Evolutionary conservation across 2,113 vertebrate genomes (phyloP).

Genomic region (Sula dactylatra): DNA sequence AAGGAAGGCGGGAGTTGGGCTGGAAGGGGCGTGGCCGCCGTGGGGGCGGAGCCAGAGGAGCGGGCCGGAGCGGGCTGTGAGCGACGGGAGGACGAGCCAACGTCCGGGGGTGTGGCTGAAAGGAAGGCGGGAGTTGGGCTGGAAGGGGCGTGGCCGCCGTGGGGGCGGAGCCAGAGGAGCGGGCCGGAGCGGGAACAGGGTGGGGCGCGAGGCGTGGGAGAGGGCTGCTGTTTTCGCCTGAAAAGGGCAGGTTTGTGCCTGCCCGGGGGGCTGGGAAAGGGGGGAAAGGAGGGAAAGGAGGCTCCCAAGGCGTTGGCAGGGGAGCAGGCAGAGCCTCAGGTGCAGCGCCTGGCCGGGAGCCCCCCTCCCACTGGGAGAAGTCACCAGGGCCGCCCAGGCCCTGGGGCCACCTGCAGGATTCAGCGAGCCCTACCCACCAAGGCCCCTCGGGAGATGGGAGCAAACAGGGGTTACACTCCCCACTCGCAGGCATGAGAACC

Average conservation of each 20-base stretch:
- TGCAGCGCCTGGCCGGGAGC: background rate
- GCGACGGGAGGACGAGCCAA: background rate
- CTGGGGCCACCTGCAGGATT: background rate
- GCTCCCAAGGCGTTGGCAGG: background rate
- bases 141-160: too few species aligned
- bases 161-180: background rate
- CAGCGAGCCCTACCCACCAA: background rate
- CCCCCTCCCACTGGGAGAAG: accelerated
- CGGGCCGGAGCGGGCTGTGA: accelerated
- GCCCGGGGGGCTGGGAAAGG: too few species aligned
- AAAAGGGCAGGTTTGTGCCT: accelerated
- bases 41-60: background rate
- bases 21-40: too few species aligned
- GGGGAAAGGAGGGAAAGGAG: too few species aligned
- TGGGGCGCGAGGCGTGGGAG: too few species aligned
- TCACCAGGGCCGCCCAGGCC: too few species aligned
- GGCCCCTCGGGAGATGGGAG: too few species aligned
- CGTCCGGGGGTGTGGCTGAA: accelerated
- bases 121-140: background rate
- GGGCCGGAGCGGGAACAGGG: background rate
- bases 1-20: background rate
- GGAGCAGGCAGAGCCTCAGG: background rate
- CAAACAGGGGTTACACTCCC: background rate
- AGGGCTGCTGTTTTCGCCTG: accelerated
- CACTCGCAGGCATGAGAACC: too few species aligned